Evolutionary conservation across 2,888 invertebrate species (phyloP).

Genomic region (Punctoribates punctum): DNA sequence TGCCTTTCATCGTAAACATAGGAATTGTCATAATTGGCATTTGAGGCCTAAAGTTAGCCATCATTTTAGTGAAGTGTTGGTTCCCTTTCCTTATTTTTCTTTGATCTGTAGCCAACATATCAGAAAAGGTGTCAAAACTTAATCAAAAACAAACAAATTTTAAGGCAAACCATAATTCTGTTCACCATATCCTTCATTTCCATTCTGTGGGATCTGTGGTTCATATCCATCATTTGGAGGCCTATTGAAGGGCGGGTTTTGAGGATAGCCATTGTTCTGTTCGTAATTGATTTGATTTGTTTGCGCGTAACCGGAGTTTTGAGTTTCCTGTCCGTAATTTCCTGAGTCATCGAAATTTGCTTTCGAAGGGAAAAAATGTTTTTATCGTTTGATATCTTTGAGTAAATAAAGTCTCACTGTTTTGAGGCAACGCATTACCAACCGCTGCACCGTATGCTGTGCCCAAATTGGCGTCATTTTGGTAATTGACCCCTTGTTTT

Average conservation of each 20-base stretch:
- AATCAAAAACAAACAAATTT: background rate
- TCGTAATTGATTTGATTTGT: slow-evolving; percentile 20
- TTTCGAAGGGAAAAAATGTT: background rate
- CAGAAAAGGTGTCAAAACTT: background rate
- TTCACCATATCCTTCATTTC: background rate
- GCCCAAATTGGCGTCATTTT: slow-evolving; percentile 17
- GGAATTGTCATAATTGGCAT: slow-evolving; percentile 20
- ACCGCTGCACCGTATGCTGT: slow-evolving; percentile 29
- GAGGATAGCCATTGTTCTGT: slow-evolving; percentile 7
- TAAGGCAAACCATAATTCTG: background rate
- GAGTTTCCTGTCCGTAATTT: slow-evolving; percentile 24
- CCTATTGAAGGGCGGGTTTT: background rate
- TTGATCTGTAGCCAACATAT: background rate
- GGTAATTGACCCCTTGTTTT: background rate
- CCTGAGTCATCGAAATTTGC: slow-evolving; percentile 10
- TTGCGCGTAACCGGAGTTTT: slow-evolving; percentile 22
- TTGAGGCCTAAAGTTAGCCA: slow-evolving; percentile 20
- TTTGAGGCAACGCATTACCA: slow-evolving; percentile 28
- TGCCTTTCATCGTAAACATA: slow-evolving; percentile 20
- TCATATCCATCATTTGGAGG: slow-evolving; percentile 1
- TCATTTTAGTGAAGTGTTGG: slow-evolving; percentile 23
- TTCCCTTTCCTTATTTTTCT: slow-evolving; percentile 2
- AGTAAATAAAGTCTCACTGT: background rate
- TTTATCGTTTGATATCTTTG: background rate
- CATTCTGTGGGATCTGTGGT: background rate